Evolutionary conservation across 64 coral and sea anemone species (phyloP).

Genomic region (Trachythela sp.): DNA sequence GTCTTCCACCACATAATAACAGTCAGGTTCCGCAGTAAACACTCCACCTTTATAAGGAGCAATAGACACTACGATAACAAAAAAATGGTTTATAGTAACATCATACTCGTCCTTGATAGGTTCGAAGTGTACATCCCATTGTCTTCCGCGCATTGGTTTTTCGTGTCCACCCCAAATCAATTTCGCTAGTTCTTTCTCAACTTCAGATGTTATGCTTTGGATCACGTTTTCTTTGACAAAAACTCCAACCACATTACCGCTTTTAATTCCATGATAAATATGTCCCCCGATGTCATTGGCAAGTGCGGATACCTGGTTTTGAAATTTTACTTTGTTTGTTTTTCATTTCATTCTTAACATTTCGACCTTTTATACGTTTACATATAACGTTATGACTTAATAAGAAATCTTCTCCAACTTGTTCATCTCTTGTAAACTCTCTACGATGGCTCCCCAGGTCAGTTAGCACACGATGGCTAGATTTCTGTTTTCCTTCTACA

Average conservation of each 20-base stretch:
- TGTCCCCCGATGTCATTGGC: background rate
- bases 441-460: background rate
- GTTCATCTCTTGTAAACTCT: background rate
- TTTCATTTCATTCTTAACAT: background rate
- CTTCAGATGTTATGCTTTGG: background rate
- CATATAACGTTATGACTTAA: background rate
- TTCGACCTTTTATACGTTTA: background rate
- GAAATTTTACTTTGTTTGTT: background rate
- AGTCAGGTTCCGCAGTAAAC: background rate
- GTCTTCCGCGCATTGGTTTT: background rate
- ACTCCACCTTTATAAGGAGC: background rate
- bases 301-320: background rate
- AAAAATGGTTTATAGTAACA: background rate
- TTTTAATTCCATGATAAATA: background rate
- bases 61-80: background rate
- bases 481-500: background rate
- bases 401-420: background rate
- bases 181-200: background rate
- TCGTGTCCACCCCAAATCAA: background rate
- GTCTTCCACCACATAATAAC: background rate
- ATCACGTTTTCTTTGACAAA: background rate
- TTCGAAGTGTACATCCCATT: background rate
- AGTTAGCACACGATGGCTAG: background rate
- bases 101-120: background rate
- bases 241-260: background rate